Evolutionary conservation across 1,140 invertebrate genomes (phyloP).

Genomic region (Drosophila aff.): DNA sequence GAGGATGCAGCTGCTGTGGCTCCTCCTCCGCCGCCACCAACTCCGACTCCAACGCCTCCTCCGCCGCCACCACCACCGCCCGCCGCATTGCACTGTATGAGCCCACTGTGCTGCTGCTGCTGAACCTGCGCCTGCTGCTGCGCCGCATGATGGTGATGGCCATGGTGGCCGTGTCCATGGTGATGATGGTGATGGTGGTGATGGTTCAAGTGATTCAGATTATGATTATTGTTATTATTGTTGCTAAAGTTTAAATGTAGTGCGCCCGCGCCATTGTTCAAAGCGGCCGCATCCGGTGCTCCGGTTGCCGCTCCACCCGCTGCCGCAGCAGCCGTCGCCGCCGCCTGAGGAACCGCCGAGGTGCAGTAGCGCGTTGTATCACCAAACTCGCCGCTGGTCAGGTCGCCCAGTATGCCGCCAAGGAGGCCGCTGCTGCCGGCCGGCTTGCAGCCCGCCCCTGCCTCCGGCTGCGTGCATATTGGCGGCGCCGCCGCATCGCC

Average conservation of each 20-base stretch:
- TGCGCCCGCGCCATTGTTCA: constrained; percentile 73
- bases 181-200: constrained; percentile 64
- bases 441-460: constrained; percentile 64
- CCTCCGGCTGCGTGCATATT: constrained; percentile 83
- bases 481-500: constrained; percentile 76
- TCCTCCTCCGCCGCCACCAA: constrained; percentile 16
- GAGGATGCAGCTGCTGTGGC: constrained; percentile 51
- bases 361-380: constrained; percentile 84
- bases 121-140: constrained; percentile 11
- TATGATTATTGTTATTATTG: constrained; percentile 82
- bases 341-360: constrained; percentile 70
- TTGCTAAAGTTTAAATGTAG: constrained; percentile 83
- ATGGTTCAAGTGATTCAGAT: constrained; percentile 71
- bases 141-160: constrained; percentile 47
- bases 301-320: constrained; percentile 8
- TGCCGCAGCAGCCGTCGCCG: background rate
- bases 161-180: constrained; percentile 42
- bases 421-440: constrained; percentile 74
- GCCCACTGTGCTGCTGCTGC: constrained; percentile 65
- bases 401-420: constrained; percentile 78
- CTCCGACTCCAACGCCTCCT: constrained; percentile 7
- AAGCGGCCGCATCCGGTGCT: constrained; percentile 20
- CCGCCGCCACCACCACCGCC: constrained; percentile 24
- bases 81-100: constrained; percentile 80
- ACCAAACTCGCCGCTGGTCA: constrained; percentile 83